Base-by-base conservation (phyloP, 2,888 invertebrate species). In the Maniola hyperantus region DNA sequence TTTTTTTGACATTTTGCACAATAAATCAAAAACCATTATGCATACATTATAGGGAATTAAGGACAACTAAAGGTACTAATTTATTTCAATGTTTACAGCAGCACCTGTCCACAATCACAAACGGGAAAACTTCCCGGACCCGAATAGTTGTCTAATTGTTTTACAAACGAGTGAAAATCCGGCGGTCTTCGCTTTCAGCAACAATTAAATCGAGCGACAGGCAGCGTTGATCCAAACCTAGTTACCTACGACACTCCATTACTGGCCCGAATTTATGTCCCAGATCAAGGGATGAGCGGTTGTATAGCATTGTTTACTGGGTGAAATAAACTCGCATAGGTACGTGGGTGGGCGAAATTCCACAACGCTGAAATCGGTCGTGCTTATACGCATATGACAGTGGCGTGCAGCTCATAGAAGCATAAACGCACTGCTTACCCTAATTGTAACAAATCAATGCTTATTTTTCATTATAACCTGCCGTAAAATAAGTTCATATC, bases 161-260 rank as follows among this genome's bases (percentile, higher is more conserved):
- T 68, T 48, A 64, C 64, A 65, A 65, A 15, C 55, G 51, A 59
- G 59, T 57, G 66, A 64, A 67, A 70, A 69, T 58, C 64, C 59
- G 59, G 62, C 48, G 69, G 67, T 65, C 62, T 68, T 60, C 63
- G 61, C 53, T 63, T 67, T 68, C 39, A 68, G 59, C 64, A 69
- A 70, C 70, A 73, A 73, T 73, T 73, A 75, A 74, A 72, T 74
- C 64, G 70, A 65, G 66, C 70, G 68, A 70, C 67, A 68, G 69
- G 34, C 55, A 13, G 26, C 70, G 71, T 66, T 67, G 72, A 70
- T 69, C 73, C 71, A 70, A 77, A 75, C 71, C 73, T 74, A 62
- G 74, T 76, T 74, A 66, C 65, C 71, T 65, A 60, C 67, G 74
- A 77, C 74, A 74, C 73, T 73, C 72, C 74, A 75, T 77, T 75